phyloP scores from a whole-genome alignment of 2,888 invertebrate species.

The Tinea semifulvella region DNA sequence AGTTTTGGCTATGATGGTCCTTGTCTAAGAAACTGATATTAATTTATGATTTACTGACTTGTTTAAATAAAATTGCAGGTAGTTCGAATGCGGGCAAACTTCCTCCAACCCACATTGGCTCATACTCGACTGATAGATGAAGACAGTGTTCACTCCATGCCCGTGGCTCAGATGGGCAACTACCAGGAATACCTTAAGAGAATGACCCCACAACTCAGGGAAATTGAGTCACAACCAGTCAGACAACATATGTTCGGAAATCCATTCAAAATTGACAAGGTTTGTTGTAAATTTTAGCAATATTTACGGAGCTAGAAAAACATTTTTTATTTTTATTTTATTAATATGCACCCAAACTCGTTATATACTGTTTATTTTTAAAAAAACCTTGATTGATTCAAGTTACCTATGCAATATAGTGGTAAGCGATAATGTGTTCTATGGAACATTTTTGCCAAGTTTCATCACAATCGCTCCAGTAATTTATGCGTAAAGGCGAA shows the following conservation, averaged over 20 bases:
- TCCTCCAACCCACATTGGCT: conserved; percentile 81
- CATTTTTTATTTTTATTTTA: too few species aligned
- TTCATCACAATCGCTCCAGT: too few species aligned
- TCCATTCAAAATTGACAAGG: conserved; percentile 99
- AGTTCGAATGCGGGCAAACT: conserved; percentile 92
- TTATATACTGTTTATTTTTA: too few species aligned
- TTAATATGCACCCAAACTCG: too few species aligned
- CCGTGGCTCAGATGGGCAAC: conserved; percentile 99
- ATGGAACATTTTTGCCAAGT: too few species aligned
- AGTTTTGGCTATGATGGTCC: too few species aligned
- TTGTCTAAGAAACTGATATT: too few species aligned
- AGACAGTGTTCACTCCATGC: conserved; percentile 94
- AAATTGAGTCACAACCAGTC: conserved; percentile 94
- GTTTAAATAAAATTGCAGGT: conserved; percentile 55
- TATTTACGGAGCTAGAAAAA: background rate
- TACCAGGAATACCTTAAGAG: conserved; percentile 98
- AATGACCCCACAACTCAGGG: conserved; percentile 89
- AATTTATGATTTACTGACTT: too few species aligned
- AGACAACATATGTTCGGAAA: conserved; percentile 99
- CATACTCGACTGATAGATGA: conserved; percentile 83
- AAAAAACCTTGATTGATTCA: too few species aligned
- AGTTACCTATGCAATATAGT: too few species aligned
- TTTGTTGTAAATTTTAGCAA: conserved; percentile 39
- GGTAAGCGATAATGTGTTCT: too few species aligned
- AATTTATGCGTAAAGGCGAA: too few species aligned